phyloP scores from a whole-genome alignment of 2,113 vertebrate species.

The Panthera leo region DNA sequence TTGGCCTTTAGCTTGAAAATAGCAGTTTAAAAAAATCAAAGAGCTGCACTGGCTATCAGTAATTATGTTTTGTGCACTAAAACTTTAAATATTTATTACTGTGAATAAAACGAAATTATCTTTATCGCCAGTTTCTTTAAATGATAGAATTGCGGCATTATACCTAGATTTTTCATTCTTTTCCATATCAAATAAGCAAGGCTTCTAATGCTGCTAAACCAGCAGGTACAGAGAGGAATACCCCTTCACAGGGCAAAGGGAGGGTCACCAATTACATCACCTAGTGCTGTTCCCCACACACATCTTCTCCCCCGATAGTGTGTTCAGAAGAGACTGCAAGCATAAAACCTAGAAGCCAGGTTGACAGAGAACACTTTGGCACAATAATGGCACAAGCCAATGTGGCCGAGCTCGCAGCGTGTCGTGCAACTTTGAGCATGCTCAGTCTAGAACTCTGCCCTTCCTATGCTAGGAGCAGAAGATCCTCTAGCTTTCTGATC shows the following conservation, averaged over 20 bases:
- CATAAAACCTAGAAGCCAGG: not conserved
- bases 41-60: conserved; percentile 40
- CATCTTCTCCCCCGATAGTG: not conserved
- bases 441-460: conserved; percentile 20
- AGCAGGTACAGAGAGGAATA: conserved; percentile 37
- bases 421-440: conserved; percentile 35
- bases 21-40: conserved; percentile 33
- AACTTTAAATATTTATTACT: conserved; percentile 58
- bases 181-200: not conserved
- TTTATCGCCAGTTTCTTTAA: conserved; percentile 25
- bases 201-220: conserved; percentile 50
- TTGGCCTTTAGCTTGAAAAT: conserved; percentile 53
- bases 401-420: not conserved
- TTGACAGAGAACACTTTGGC: not conserved
- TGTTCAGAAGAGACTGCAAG: not conserved
- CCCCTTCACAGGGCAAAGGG: not conserved
- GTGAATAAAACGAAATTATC: conserved; percentile 34
- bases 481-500: conserved; percentile 63
- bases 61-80: conserved; percentile 40
- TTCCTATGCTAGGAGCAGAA: not conserved
- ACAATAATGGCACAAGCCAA: not conserved
- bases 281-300: not conserved
- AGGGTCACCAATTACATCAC: no score
- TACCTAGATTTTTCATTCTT: conserved; percentile 2
- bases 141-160: conserved; percentile 33